These are phyloP conservation scores for Gorsachius magnificus DNA, from an alignment of 2,797 vertebrate species.

Conservation along the genomic window DNA sequence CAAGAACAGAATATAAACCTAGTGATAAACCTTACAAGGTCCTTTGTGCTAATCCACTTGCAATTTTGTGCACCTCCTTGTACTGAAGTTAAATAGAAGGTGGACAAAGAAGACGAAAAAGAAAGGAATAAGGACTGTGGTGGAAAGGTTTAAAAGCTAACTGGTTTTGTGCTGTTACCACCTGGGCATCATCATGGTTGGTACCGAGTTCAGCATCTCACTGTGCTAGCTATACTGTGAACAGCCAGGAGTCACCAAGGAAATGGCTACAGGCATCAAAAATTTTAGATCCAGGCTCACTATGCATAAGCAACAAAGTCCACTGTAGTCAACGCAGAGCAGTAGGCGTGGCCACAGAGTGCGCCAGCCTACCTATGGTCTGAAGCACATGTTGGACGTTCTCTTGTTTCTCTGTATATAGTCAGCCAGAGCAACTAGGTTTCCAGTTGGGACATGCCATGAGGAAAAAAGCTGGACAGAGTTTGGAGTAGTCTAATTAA, in stretches of 20 bases:
- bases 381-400: fast-evolving
- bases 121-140: neutral
- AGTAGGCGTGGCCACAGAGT: neutral
- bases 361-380: neutral
- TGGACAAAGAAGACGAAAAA: neutral
- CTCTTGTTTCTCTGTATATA: neutral
- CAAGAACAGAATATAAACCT: neutral
- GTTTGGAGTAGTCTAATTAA: neutral
- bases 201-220: neutral
- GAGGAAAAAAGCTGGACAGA: neutral
- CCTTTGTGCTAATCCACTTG: neutral
- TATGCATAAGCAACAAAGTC: neutral
- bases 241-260: neutral
- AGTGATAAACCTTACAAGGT: neutral
- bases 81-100: neutral
- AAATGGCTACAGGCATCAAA: neutral
- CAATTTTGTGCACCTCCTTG: neutral
- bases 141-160: neutral
- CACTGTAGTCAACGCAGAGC: neutral
- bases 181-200: neutral
- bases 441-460: fast-evolving
- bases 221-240: neutral
- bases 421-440: neutral
- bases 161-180: neutral
- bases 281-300: neutral